Percentiles rank a stretch among this genome's conserved stretches.
These are phyloP conservation scores for Lymantria monacha DNA, from an alignment of 2,888 invertebrate genomes.

Conservation along the genomic window DNA sequence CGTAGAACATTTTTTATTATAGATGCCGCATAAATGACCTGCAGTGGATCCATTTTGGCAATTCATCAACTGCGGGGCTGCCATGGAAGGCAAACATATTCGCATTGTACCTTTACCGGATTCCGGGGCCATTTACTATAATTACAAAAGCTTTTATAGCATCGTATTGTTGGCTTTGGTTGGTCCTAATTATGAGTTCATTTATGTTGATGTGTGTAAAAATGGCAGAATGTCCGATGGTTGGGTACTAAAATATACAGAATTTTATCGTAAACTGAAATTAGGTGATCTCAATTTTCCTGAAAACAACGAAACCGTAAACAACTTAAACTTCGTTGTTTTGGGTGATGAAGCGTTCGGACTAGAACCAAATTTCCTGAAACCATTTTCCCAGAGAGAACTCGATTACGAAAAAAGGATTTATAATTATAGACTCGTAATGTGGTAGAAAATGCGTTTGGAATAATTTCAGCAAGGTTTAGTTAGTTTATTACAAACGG, in stretches of 20 bases:
- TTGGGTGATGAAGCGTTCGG: constrained; percentile 23
- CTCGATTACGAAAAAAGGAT: no score
- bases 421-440: no score
- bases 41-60: constrained; percentile 20
- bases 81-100: no score
- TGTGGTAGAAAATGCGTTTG: no score
- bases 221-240: constrained; percentile 25
- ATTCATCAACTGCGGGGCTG: no score
- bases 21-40: constrained; percentile 31
- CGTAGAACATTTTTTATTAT: constrained; percentile 29
- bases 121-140: no score
- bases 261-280: constrained; percentile 7
- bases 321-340: constrained; percentile 17
- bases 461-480: no score
- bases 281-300: constrained; percentile 17
- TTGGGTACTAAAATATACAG: constrained; percentile 21
- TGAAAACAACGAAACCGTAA: constrained; percentile 16
- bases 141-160: constrained; percentile 10
- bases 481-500: no score
- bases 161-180: constrained; percentile 16
- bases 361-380: constrained; percentile 17
- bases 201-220: constrained; percentile 22
- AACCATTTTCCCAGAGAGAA: constrained; percentile 21
- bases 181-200: constrained; percentile 18
- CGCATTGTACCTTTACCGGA: no score